Evolutionary conservation across 53 echinoderm and acorn worm genomes (phyloP).

Genomic region (Crossaster papposus): DNA sequence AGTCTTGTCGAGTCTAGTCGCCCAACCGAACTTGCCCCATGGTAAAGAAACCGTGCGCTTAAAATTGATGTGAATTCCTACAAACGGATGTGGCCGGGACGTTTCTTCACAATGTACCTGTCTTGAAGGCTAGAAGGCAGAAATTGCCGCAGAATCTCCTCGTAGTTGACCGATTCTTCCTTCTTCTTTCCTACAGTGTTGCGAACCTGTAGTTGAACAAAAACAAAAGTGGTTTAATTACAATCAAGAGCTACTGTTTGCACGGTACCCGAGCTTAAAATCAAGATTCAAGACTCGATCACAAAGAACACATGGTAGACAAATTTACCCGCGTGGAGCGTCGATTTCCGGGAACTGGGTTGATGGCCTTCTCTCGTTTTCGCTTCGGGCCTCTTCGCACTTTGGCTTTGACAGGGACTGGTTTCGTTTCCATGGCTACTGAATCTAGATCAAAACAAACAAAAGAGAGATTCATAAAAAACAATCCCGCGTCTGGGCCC

Average conservation of each 20-base stretch:
- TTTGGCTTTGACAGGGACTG: slow-evolving; percentile 66
- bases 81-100: too few species aligned
- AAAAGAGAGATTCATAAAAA: too few species aligned
- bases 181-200: slow-evolving; percentile 89
- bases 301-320: too few species aligned
- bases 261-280: neutral
- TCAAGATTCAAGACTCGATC: neutral
- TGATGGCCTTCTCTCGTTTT: slow-evolving; percentile 69
- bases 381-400: slow-evolving; percentile 76
- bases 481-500: too few species aligned
- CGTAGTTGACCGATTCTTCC: slow-evolving; percentile 85
- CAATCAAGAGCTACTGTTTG: too few species aligned
- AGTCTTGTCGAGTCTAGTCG: too few species aligned
- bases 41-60: too few species aligned
- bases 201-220: slow-evolving; percentile 50
- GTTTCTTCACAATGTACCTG: too few species aligned
- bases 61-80: too few species aligned
- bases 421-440: slow-evolving; percentile 75
- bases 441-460: too few species aligned
- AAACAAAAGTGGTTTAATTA: neutral
- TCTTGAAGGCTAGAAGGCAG: slow-evolving; percentile 84
- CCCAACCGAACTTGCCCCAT: too few species aligned
- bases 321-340: slow-evolving; percentile 81
- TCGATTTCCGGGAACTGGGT: slow-evolving; percentile 81
- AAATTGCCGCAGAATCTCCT: slow-evolving; percentile 79